A percentile compares a stretch with the other conserved stretches of the same genome.
Conservation (phyloP, 2,797 vertebrate species). For the Pseudomugil tenellus region DNA sequence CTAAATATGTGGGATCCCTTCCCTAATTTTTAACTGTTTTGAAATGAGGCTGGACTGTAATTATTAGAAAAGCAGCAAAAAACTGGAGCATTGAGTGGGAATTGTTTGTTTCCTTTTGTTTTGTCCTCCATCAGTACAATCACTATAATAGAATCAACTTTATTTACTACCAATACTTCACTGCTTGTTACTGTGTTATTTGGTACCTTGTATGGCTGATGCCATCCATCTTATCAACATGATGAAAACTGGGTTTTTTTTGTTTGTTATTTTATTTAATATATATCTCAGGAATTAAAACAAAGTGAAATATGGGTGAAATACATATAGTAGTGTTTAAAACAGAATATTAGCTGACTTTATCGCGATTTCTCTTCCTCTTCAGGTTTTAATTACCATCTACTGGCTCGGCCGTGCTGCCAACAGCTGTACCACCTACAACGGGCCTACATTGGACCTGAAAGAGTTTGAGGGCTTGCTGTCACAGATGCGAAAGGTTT, state of each 20-base stretch:
- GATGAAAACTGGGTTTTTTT: no score
- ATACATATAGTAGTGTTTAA: no score
- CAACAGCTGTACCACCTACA: constrained; percentile 90
- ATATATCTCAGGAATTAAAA: no score
- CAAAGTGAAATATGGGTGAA: no score
- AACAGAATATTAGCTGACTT: neutral
- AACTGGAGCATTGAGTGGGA: constrained; percentile 2
- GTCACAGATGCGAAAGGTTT: constrained; percentile 97
- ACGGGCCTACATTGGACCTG: constrained; percentile 92
- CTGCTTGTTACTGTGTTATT: neutral
- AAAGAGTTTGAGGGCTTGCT: constrained; percentile 95
- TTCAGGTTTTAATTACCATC: constrained; percentile 94
- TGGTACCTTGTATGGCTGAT: neutral
- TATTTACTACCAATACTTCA: neutral
- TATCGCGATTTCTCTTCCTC: constrained; percentile 20
- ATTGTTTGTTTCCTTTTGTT: neutral
- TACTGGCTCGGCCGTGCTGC: constrained; percentile 97
- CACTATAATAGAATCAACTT: neutral
- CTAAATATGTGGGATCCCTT: constrained; percentile 41
- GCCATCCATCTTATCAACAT: neutral
- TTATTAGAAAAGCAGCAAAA: constrained; percentile 26
- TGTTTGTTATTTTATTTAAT: no score
- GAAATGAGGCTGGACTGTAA: constrained; percentile 2
- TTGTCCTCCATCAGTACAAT: neutral
- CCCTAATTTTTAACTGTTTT: constrained; percentile 30